Percentiles rank a stretch among this genome's conserved stretches.
phyloP scores from a whole-genome alignment of 2,113 vertebrate species.

The Danionella cerebrum region DNA sequence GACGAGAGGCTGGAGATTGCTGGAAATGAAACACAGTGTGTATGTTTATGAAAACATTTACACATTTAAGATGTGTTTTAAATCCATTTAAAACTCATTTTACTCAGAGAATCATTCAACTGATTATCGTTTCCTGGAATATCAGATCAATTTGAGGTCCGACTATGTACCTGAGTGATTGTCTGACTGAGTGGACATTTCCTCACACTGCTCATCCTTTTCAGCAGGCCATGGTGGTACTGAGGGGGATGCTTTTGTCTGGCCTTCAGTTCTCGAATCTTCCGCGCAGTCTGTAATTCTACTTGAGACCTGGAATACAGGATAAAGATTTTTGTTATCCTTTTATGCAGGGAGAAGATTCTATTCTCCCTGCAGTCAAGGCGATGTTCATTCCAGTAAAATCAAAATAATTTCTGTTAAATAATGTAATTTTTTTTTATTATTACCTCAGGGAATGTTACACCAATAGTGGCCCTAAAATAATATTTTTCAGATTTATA shows the following conservation, averaged over 20 bases:
- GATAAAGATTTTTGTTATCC: too few relatives aligned
- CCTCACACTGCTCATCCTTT: slow-evolving; percentile 55
- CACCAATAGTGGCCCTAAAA: neutral
- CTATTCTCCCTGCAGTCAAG: too few relatives aligned
- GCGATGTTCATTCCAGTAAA: neutral
- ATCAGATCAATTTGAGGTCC: neutral
- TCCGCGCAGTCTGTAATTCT: slow-evolving; percentile 12
- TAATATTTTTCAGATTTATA: neutral
- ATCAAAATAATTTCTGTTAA: neutral
- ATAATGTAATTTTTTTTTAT: neutral
- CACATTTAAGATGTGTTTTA: too few relatives aligned
- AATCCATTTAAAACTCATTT: too few relatives aligned
- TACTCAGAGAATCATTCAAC: too few relatives aligned
- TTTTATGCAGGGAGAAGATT: too few relatives aligned
- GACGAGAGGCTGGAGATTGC: slow-evolving; percentile 66
- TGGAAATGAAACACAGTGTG: slow-evolving; percentile 23
- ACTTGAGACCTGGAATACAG: slow-evolving; percentile 11
- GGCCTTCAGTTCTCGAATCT: too few relatives aligned
- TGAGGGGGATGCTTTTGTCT: slow-evolving; percentile 31
- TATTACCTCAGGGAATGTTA: neutral
- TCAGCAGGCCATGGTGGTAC: slow-evolving; percentile 27
- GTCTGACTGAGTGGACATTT: slow-evolving; percentile 59
- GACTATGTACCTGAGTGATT: slow-evolving; percentile 60
- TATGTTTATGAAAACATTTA: too few relatives aligned
- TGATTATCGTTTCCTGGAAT: neutral